Conservation (phyloP, 2,888 invertebrate species). For the Nasonovia ribisnigri region DNA sequence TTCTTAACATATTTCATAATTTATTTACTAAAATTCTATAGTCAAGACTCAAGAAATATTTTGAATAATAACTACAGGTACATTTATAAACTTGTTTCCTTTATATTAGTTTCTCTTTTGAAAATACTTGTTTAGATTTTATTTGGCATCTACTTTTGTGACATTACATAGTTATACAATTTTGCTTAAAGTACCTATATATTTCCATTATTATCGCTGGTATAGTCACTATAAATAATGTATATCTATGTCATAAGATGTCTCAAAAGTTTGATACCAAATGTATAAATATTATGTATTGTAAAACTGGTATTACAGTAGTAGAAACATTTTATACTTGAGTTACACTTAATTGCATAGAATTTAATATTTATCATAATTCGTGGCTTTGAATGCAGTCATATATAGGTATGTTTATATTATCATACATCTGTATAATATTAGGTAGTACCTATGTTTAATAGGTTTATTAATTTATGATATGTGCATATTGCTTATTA, state of each 20-base stretch:
- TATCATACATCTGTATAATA: neutral
- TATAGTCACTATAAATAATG: neutral
- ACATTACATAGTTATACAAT: neutral
- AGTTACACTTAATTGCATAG: neutral
- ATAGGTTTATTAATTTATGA: neutral
- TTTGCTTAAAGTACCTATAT: neutral
- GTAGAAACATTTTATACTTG: neutral
- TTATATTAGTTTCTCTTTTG: constrained; percentile 29
- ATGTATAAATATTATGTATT: neutral
- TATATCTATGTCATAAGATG: neutral
- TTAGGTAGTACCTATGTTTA: neutral
- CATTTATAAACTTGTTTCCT: constrained; percentile 19
- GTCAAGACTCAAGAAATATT: neutral
- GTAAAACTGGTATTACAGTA: neutral
- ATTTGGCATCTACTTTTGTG: neutral
- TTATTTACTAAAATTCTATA: neutral
- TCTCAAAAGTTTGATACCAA: neutral
- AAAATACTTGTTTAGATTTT: constrained; percentile 14
- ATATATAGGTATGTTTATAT: neutral
- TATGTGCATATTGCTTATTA: neutral
- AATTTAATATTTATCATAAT: neutral
- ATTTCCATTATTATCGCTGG: neutral
- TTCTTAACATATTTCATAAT: neutral
- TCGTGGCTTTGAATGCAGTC: neutral
- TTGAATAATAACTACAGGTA: neutral